These are phyloP conservation scores for Parapristionchus giblindavisi DNA, from an alignment of 2,888 invertebrate genomes.

Conservation along the genomic window DNA sequence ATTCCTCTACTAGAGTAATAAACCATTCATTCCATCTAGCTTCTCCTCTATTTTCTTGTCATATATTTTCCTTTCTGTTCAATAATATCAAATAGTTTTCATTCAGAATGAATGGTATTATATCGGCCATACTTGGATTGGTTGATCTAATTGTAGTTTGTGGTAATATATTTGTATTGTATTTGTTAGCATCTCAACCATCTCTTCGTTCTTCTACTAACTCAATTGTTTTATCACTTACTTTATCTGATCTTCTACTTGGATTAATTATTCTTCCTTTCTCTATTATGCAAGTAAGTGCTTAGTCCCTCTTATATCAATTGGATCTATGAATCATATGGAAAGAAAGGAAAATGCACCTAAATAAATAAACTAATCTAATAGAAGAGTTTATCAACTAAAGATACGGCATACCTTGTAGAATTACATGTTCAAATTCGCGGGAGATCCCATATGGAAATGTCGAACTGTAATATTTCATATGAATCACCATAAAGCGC, in stretches of 20 bases:
- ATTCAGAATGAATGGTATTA: conserved; percentile 24
- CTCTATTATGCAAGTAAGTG: conserved; percentile 87
- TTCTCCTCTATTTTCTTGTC: neutral
- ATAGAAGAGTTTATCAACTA: no score
- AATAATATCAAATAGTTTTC: neutral
- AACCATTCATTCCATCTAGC: no score
- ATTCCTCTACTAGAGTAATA: no score
- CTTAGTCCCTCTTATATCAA: neutral
- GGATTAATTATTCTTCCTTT: conserved; percentile 93
- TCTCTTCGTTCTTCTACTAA: conserved; percentile 80
- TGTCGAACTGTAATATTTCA: no score
- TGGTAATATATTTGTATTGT: conserved; percentile 67
- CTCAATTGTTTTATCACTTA: conserved; percentile 93
- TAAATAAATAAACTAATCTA: no score
- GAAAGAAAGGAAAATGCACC: no score
- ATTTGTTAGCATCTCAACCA: conserved; percentile 55
- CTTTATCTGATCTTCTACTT: conserved; percentile 93
- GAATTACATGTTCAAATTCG: no score
- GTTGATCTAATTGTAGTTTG: conserved; percentile 65
- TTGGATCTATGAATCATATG: neutral
- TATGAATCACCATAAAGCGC: no score
- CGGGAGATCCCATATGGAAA: no score
- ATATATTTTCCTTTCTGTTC: neutral
- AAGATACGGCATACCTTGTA: no score
- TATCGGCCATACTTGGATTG: conserved; percentile 54